These are phyloP conservation scores for Brachyopa scutellaris DNA, from an alignment of 2,888 invertebrate species.

Conservation along the genomic window DNA sequence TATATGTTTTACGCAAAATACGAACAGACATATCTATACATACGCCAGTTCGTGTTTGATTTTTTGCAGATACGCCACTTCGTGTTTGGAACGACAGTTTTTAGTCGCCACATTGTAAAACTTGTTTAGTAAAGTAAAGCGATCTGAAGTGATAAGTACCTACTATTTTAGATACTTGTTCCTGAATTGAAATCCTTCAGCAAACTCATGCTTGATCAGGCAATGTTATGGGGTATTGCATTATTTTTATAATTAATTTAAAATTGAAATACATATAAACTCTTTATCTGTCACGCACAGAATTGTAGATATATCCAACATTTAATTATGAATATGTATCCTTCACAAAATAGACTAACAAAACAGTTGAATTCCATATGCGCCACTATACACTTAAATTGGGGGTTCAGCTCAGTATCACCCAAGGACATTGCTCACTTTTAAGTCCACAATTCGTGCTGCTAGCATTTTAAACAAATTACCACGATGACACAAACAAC, in stretches of 20 bases:
- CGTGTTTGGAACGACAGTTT: too few species aligned
- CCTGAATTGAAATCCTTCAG: too few species aligned
- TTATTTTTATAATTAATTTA: neutral
- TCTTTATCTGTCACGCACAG: slow-evolving; percentile 14
- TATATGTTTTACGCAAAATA: neutral
- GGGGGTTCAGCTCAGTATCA: slow-evolving; percentile 40
- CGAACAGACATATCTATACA: too few species aligned
- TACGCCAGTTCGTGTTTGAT: too few species aligned
- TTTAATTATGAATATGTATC: slow-evolving; percentile 35
- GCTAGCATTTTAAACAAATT: slow-evolving; percentile 68
- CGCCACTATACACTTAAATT: slow-evolving; percentile 40
- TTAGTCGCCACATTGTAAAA: too few species aligned
- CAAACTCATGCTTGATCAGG: too few species aligned
- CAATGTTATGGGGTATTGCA: too few species aligned
- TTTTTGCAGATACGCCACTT: too few species aligned
- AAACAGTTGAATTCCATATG: slow-evolving; percentile 12
- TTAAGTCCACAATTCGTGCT: slow-evolving; percentile 63
- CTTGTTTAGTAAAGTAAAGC: too few species aligned
- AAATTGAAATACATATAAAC: neutral
- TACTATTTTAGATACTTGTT: too few species aligned
- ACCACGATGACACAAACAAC: slow-evolving; percentile 66
- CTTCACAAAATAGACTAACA: neutral
- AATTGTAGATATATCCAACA: neutral
- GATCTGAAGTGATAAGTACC: too few species aligned
- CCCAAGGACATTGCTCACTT: slow-evolving; percentile 51